A percentile compares a stretch with the other conserved stretches of the same genome.
phyloP scores from a whole-genome alignment of 2,113 vertebrate genomes.

The Sula dactylatra region DNA sequence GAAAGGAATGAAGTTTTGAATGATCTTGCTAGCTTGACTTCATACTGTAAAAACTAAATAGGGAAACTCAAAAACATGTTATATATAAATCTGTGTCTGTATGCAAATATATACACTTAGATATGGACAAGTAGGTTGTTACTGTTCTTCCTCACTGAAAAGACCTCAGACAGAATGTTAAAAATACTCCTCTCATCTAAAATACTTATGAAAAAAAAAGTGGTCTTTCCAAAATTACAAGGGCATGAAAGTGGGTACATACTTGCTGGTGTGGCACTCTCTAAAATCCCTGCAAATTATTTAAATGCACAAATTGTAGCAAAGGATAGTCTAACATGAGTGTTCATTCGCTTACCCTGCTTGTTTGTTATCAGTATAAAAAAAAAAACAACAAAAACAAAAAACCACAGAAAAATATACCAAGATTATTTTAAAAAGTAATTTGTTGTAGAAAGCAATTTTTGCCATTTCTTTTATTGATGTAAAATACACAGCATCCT shows the following conservation, averaged over 20 bases:
- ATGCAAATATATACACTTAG: neutral
- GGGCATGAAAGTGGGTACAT: neutral
- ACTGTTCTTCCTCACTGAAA: neutral
- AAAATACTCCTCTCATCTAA: neutral
- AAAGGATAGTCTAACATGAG: neutral
- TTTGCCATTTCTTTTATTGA: neutral
- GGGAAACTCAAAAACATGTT: neutral
- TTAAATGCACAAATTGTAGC: neutral
- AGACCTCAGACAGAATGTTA: neutral
- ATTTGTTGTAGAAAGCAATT: neutral
- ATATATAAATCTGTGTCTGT: neutral
- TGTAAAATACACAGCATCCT: neutral
- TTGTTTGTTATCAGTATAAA: neutral
- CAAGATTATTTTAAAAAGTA: neutral
- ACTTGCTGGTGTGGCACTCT: neutral
- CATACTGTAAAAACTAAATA: neutral
- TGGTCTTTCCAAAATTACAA: neutral
- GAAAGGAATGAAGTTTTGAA: neutral
- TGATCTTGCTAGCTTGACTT: neutral
- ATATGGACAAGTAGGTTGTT: neutral
- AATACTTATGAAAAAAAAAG: neutral
- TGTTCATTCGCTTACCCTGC: neutral
- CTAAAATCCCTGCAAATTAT: neutral
- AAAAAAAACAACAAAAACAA: neutral
- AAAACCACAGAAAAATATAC: neutral